Percentiles rank a stretch among this genome's conserved stretches.
phyloP scores from a whole-genome alignment of 1,140 invertebrate species.

The Frieseomelitta varia region DNA sequence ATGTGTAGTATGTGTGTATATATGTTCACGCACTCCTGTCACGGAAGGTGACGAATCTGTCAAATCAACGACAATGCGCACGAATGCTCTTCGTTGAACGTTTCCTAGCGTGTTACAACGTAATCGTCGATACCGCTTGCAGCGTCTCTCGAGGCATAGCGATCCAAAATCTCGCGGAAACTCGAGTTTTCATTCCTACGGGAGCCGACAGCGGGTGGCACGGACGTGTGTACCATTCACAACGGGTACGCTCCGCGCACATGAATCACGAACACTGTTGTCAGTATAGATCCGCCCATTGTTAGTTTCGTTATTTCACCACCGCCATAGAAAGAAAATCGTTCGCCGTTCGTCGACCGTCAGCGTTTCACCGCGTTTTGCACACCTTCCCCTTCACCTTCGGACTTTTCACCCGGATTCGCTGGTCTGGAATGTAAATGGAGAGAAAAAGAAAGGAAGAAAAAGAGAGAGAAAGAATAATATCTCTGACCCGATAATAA shows the following conservation, averaged over 20 bases:
- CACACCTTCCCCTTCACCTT: not conserved
- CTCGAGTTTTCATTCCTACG: conserved; percentile 37
- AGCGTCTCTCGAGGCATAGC: conserved; percentile 45
- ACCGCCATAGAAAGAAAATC: not conserved
- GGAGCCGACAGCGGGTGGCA: not conserved
- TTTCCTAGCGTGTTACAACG: conserved; percentile 11
- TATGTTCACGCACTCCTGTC: conserved; percentile 34
- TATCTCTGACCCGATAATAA: not conserved
- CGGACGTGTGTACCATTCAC: conserved; percentile 40
- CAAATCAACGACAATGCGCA: not conserved
- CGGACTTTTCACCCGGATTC: not conserved
- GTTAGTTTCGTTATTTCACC: not conserved
- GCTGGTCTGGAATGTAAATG: not conserved
- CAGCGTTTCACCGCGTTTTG: not conserved
- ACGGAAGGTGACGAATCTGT: conserved; percentile 25
- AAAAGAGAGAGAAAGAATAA: not conserved
- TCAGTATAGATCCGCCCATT: conserved; percentile 21
- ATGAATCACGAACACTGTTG: conserved; percentile 39
- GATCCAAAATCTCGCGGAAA: conserved; percentile 28
- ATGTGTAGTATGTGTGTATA: too few species aligned
- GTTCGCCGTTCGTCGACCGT: too few species aligned
- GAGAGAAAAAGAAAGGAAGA: too few species aligned
- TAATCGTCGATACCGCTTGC: conserved; percentile 1
- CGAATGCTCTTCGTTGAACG: not conserved
- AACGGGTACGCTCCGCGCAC: conserved; percentile 30